Conservation (phyloP, 2,888 invertebrate genomes). For the Caenorhabditis macrosperma region DNA sequence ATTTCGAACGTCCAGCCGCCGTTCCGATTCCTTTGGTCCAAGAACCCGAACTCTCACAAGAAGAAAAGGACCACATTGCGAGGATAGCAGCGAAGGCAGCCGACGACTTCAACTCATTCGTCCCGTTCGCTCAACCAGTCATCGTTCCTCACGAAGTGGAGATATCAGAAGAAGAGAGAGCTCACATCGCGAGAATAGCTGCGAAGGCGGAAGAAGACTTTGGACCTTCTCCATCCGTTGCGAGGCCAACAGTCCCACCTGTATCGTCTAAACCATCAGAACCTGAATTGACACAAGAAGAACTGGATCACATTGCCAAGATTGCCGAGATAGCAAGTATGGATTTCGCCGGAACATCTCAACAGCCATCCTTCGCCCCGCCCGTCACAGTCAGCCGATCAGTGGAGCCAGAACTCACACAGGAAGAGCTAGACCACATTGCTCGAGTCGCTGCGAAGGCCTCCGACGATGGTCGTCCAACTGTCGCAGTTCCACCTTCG, state of each 20-base stretch:
- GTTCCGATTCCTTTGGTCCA: not conserved
- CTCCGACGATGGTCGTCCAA: not conserved
- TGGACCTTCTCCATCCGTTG: not conserved
- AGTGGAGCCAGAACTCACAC: constrained; percentile 42
- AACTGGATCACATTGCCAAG: constrained; percentile 62
- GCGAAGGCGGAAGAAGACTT: constrained; percentile 40
- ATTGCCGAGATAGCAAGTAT: constrained; percentile 14
- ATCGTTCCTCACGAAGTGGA: not conserved
- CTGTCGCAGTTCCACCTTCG: not conserved
- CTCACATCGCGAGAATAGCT: constrained; percentile 55
- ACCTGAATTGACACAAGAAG: constrained; percentile 61
- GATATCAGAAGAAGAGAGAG: constrained; percentile 62
- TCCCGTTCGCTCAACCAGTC: not conserved
- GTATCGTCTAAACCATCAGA: not conserved
- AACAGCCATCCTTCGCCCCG: not conserved
- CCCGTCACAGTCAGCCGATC: not conserved
- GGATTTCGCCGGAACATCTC: not conserved
- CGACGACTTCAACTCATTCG: not conserved
- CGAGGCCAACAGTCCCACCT: not conserved
- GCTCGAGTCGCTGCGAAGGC: constrained; percentile 42
- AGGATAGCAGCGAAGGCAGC: constrained; percentile 49
- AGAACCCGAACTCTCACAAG: constrained; percentile 56
- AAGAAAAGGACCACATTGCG: constrained; percentile 67
- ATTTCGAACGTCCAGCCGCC: not conserved
- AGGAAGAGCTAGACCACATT: constrained; percentile 68